A percentile compares a stretch with the other conserved stretches of the same genome.
These are phyloP conservation scores for Catharus minimus DNA, from an alignment of 2,113 vertebrate genomes.

Conservation along the genomic window DNA sequence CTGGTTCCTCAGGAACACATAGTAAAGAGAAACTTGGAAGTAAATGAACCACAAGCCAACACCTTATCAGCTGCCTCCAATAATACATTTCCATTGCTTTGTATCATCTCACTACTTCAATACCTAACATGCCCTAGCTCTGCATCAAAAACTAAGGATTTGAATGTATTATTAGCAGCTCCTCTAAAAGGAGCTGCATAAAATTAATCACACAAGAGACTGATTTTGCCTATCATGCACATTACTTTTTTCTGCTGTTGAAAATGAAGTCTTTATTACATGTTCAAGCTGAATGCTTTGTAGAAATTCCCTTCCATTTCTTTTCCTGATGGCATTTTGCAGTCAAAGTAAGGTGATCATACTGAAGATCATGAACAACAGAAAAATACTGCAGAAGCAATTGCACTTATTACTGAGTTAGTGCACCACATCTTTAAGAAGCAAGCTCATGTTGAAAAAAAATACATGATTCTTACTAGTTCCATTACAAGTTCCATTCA, in stretches of 20 bases:
- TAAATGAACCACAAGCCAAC: background rate
- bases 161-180: background rate
- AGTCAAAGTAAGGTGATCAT: background rate
- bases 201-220: slow-evolving; percentile 1
- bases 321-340: background rate
- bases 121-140: background rate
- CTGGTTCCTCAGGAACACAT: background rate
- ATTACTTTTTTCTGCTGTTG: background rate
- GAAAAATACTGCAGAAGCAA: background rate
- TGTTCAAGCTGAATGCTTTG: background rate
- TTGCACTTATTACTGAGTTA: background rate
- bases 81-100: background rate
- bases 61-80: background rate
- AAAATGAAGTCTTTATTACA: slow-evolving; percentile 12
- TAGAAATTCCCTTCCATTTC: background rate
- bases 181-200: background rate
- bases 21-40: background rate
- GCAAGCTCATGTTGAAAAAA: background rate
- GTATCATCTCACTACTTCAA: background rate
- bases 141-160: background rate
- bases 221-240: background rate
- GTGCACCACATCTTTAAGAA: background rate
- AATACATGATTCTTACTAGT: background rate
- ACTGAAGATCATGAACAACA: background rate
- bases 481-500: background rate